phyloP scores from a whole-genome alignment of 2,797 vertebrate genomes.

The Lates japonicus region DNA sequence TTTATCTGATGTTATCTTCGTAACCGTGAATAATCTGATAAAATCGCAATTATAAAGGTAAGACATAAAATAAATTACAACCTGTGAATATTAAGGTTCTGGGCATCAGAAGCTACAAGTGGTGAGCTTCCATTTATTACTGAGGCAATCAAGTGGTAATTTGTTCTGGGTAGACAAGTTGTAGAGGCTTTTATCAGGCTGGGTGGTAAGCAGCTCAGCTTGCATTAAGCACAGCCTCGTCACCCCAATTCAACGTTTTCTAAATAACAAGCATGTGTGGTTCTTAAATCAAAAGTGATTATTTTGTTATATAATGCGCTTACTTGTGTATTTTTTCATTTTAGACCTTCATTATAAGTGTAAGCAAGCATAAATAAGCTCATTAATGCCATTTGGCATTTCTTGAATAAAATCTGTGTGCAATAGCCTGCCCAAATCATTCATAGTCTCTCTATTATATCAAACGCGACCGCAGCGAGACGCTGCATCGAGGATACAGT shows the following conservation, averaged over 20 bases:
- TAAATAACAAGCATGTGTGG: constrained; percentile 28
- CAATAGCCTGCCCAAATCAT: neutral
- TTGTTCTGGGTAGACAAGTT: constrained; percentile 33
- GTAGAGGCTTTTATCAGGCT: constrained; percentile 16
- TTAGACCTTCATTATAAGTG: too few relatives aligned
- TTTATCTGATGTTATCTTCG: constrained; percentile 28
- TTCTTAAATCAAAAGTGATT: constrained; percentile 21
- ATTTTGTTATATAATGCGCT: constrained; percentile 20
- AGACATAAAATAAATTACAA: constrained; percentile 28
- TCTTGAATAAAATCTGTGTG: constrained; percentile 24
- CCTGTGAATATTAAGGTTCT: constrained; percentile 2
- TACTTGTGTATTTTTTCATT: constrained; percentile 6
- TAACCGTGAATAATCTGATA: constrained; percentile 27
- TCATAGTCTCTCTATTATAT: constrained; percentile 34
- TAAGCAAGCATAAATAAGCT: too few relatives aligned
- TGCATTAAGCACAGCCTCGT: constrained; percentile 30
- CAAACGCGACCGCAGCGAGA: neutral
- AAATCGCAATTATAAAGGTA: constrained; percentile 37
- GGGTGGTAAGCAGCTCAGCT: constrained; percentile 23
- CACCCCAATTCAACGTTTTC: constrained; percentile 1
- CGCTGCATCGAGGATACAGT: too few relatives aligned
- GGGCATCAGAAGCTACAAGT: neutral
- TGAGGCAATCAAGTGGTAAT: constrained; percentile 46
- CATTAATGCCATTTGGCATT: constrained; percentile 26
- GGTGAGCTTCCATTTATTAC: constrained; percentile 33